A percentile compares a stretch with the other conserved stretches of the same genome.
Conservation (phyloP, 2,113 vertebrate genomes). For the Polypterus senegalus region DNA sequence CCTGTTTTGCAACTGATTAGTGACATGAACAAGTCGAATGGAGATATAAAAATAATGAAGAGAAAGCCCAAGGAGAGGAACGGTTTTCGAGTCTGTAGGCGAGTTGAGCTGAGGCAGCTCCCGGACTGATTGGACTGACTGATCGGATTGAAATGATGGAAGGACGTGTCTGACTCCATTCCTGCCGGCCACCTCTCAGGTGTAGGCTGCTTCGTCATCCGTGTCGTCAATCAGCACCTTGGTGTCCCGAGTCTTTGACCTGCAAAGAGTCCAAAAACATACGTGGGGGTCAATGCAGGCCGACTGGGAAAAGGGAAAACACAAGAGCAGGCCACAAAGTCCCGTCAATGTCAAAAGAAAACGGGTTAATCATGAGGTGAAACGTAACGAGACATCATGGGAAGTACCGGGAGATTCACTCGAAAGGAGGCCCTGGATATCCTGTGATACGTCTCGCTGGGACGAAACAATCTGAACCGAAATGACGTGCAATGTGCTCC, state of each 20-base stretch:
- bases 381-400: too few species aligned
- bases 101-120: background rate
- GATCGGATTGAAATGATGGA: background rate
- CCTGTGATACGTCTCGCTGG: too few species aligned
- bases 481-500: too few species aligned
- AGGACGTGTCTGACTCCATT: constrained; percentile 28
- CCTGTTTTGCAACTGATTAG: constrained; percentile 60
- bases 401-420: too few species aligned
- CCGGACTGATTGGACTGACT: background rate
- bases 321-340: background rate
- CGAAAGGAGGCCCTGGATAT: too few species aligned
- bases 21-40: constrained; percentile 38
- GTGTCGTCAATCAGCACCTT: constrained; percentile 97
- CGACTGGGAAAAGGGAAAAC: background rate
- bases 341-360: background rate
- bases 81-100: background rate
- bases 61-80: constrained; percentile 32
- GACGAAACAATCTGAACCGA: too few species aligned
- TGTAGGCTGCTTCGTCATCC: constrained; percentile 78
- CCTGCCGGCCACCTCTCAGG: constrained; percentile 56
- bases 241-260: constrained; percentile 83
- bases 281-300: constrained; percentile 12
- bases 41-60: constrained; percentile 40
- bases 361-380: background rate
- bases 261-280: constrained; percentile 28